Evolutionary conservation across 2,113 vertebrate genomes (phyloP), one percentile per base, ranked within the genome.

Genomic region (Morphnarchus princeps): DNA sequence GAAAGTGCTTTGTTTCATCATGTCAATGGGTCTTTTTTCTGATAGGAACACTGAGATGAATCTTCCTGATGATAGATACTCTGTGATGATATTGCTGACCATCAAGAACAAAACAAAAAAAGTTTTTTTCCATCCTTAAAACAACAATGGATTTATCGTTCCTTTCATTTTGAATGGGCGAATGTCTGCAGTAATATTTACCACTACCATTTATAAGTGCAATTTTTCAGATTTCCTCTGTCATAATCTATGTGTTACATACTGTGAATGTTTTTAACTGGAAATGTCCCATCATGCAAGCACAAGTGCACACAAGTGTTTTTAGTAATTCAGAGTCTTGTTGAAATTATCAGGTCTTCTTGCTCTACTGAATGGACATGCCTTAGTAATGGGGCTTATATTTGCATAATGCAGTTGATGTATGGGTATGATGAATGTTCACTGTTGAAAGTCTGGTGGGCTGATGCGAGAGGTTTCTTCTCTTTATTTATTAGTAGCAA

Each of bases 1-100:
- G 43, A 45, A 95, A 84, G 54, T 80, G 38, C 73, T 95, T 95
- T 77, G 62, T 87, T 94, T 92, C 81, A 91, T 95, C 81, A 19
- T 66, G 66, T 91, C 78, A 87, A 13, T 74, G 73, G 21, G 16
- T 82, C 70, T 82, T 91, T 89, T 87, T 62, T 84, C 52, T 87
- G 66, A 66, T 65, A 80, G 54, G 58, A 79, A 88, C 49, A 89
- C 54, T 0, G 5, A 94, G 70, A 49, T 81, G 67, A 89, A 42
- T 91, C 47, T 93, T 95, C 26, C 62, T 52, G 38, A 62, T 95
- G 49, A 76, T 55, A 62, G 59, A 45, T 79, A 72, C 42, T 91
- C 84, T 86, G 58, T 73, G 45, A 43, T 83, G 85, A 63, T 79
- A 78, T 62, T 83, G 42, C 79, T 86, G 54, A 88, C 59, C 74